A percentile compares a stretch with the other conserved stretches of the same genome.
These are phyloP conservation scores for Anthopleura sola DNA, from an alignment of 64 coral and sea anemone species.

Conservation along the genomic window DNA sequence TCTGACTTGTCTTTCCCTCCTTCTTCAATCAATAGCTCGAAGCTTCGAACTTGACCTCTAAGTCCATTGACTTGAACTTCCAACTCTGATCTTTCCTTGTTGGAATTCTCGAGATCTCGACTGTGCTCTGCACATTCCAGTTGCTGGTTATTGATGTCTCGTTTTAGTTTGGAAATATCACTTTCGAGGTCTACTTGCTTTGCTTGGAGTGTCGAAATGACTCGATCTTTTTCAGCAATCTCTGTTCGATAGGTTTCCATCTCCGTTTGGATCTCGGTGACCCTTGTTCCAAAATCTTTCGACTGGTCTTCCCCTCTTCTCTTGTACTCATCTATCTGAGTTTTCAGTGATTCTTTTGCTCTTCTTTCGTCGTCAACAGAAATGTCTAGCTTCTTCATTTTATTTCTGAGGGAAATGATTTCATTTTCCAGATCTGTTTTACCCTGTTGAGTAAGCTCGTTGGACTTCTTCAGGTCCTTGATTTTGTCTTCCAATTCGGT, in stretches of 20 bases:
- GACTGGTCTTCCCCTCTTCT: slow-evolving; percentile 81
- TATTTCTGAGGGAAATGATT: slow-evolving; percentile 69
- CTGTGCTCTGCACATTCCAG: slow-evolving; percentile 38
- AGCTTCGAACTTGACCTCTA: slow-evolving; percentile 73
- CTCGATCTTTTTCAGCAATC: slow-evolving; percentile 68
- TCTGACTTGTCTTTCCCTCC: slow-evolving; percentile 74
- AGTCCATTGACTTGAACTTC: slow-evolving; percentile 70
- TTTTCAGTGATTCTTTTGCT: slow-evolving; percentile 51
- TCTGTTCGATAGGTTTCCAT: slow-evolving; percentile 76
- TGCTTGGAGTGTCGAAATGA: slow-evolving; percentile 43
- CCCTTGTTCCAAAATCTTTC: slow-evolving; percentile 60
- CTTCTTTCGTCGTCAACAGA: slow-evolving; percentile 61
- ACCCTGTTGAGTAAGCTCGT: slow-evolving; percentile 42
- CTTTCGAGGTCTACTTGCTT: slow-evolving; percentile 68
- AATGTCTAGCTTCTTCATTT: slow-evolving; percentile 78
- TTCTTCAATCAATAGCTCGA: slow-evolving; percentile 66
- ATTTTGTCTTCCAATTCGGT: slow-evolving; percentile 56
- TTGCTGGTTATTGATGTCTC: slow-evolving; percentile 61
- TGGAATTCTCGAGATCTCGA: slow-evolving; percentile 58
- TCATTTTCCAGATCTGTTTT: slow-evolving; percentile 90
- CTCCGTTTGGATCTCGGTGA: slow-evolving; percentile 68
- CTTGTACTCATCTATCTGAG: slow-evolving; percentile 68
- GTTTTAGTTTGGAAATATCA: slow-evolving; percentile 55
- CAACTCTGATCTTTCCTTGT: slow-evolving; percentile 68
- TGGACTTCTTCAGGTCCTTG: slow-evolving; percentile 44